A percentile compares a stretch with the other conserved stretches of the same genome.
Conservation (phyloP, 2,797 vertebrate species). For the Acrossocheilus fasciatus region DNA sequence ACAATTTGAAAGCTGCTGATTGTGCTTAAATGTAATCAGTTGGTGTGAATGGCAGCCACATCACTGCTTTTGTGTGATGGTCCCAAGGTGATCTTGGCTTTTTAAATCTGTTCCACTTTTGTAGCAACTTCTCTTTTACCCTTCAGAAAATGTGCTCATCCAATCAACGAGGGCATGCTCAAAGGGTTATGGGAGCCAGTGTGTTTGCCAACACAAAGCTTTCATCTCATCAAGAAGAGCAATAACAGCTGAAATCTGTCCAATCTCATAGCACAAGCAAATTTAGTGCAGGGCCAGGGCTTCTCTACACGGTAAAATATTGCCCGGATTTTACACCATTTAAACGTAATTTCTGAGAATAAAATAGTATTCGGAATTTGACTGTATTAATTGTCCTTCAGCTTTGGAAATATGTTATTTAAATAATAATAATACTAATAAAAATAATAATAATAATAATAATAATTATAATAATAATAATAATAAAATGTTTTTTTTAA, state of each 20-base stretch:
- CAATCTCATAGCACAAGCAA: slow-evolving; percentile 13
- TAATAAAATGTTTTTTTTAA: neutral
- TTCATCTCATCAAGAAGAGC: slow-evolving; percentile 37
- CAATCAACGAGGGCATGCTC: slow-evolving; percentile 6
- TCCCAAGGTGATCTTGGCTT: neutral
- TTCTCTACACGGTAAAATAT: neutral
- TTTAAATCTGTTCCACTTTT: slow-evolving; percentile 6
- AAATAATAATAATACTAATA: neutral
- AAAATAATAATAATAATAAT: too few species aligned
- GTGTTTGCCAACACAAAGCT: slow-evolving; percentile 35
- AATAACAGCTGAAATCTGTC: slow-evolving; percentile 33
- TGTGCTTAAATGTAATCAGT: neutral
- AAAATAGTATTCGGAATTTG: neutral
- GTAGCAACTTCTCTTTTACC: slow-evolving; percentile 16
- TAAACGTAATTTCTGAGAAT: neutral
- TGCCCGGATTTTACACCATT: neutral
- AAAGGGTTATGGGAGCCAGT: neutral
- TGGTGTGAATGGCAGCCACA: neutral
- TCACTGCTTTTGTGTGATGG: neutral
- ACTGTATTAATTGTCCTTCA: neutral
- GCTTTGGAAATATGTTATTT: neutral
- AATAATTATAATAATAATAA: too few species aligned
- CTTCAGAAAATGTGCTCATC: slow-evolving; percentile 12
- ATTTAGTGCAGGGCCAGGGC: neutral
- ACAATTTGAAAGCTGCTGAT: neutral